Conservation (phyloP, 1,140 invertebrate genomes). For the Drosophila melanica region DNA sequence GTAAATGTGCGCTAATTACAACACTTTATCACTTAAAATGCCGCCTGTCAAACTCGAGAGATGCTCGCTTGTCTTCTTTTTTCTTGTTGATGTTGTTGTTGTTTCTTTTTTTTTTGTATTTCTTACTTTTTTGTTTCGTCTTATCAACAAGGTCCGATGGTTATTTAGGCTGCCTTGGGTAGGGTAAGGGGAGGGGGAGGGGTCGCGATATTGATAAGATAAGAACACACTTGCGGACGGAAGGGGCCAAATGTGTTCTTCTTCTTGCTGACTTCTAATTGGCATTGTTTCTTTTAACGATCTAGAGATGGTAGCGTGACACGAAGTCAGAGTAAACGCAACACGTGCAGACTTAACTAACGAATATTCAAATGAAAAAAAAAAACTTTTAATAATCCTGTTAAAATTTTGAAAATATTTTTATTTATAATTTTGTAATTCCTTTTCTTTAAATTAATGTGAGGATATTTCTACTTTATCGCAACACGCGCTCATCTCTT, state of each 20-base stretch:
- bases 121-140: not conserved
- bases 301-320: too few relatives aligned
- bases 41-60: slow-evolving; percentile 8
- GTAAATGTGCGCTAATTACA: slow-evolving; percentile 66
- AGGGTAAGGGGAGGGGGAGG: not conserved
- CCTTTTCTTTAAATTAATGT: too few relatives aligned
- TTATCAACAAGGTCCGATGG: slow-evolving; percentile 21
- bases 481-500: slow-evolving; percentile 8
- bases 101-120: not conserved
- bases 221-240: slow-evolving; percentile 26
- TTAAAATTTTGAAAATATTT: too few relatives aligned
- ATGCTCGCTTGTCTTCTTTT: slow-evolving; percentile 3
- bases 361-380: not conserved
- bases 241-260: slow-evolving; percentile 43
- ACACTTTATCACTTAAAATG: slow-evolving; percentile 57
- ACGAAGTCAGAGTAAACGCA: too few relatives aligned
- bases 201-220: slow-evolving; percentile 51
- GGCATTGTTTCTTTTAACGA: slow-evolving; percentile 48
- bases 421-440: too few relatives aligned
- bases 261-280: slow-evolving; percentile 73
- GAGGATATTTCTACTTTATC: not conserved
- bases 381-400: too few relatives aligned
- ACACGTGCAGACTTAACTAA: not conserved
- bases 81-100: too few relatives aligned
- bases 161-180: slow-evolving; percentile 3